Conservation (phyloP, 2,797 vertebrate species). For the Dendrocincla fuliginosa region DNA sequence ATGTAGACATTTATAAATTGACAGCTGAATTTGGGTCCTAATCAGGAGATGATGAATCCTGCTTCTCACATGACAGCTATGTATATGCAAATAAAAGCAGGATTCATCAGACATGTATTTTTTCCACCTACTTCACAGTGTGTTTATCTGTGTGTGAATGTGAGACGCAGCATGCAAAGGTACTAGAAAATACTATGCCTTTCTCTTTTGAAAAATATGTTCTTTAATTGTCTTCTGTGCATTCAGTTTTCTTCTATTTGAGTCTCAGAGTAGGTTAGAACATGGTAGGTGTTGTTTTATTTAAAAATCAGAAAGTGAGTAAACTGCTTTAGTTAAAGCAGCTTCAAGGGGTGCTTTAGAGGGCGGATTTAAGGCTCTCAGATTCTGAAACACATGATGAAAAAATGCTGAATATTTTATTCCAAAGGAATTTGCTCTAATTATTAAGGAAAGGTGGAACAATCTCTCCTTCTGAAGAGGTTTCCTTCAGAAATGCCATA, state of each 20-base stretch:
- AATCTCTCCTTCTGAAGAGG: background rate
- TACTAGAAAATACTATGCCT: background rate
- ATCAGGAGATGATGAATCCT: background rate
- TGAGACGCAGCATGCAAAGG: background rate
- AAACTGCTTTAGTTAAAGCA: background rate
- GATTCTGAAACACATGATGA: background rate
- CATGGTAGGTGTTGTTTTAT: background rate
- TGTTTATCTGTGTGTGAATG: background rate
- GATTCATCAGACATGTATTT: background rate
- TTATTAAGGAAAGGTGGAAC: background rate
- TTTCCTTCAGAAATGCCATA: background rate
- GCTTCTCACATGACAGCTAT: background rate
- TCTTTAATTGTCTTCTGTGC: background rate
- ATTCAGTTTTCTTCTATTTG: constrained; percentile 1
- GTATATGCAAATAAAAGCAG: background rate
- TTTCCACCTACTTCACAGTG: background rate
- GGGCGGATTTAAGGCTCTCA: background rate
- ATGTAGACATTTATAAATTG: background rate
- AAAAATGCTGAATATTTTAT: constrained; percentile 24
- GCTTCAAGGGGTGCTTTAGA: background rate
- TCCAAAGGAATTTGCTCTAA: constrained; percentile 5
- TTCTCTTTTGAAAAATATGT: background rate
- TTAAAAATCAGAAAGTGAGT: background rate
- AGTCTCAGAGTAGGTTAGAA: background rate
- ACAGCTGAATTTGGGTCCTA: background rate